Base-by-base conservation (phyloP, 2,113 vertebrate genomes). In the Scomber scombrus region DNA sequence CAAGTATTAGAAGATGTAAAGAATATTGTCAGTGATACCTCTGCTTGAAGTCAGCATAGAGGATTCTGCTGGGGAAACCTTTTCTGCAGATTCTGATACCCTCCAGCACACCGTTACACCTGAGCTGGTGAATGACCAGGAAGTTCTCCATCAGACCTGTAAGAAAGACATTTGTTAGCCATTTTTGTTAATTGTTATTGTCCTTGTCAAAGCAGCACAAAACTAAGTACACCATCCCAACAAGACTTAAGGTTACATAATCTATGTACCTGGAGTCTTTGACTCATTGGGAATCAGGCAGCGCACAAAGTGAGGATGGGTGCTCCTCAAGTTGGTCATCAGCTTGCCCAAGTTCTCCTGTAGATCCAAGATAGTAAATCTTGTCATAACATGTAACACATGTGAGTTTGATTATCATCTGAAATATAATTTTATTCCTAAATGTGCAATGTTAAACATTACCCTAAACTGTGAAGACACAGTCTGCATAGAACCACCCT, bases 401-500 rank as follows among this genome's bases (percentile, higher is more conserved):
- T 26, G 2, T 29, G 2, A 51, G 23, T 26, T 54, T 15, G 13
- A 2, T 50, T 45, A n/a, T 16, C 12, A 31, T 21, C 23, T 26
- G 60, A 9, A 1, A 8, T 15, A 3, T 4, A 50, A 31, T 63
- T 1, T 1, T 15, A 31, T 88, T 26, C 23, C 23, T 26, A 26
- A 26, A 26, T 26, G 23, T 26, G 23, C 23, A 26, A 26, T 26
- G 23, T 26, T 26, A 26, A 26, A 26, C 23, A 26, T 26, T 77
- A 92, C 91, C 58, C 90, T 90, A 3, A 92, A 92, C 83, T 92
- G 90, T 74, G 90, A 92, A 45, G 90, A 92, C 87, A 92, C 91
- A 64, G 90, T 92, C 81, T 92, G 90, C 90, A 92, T 92, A 31
- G 91, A 92, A 4, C 89, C 88, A 81, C 91, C 91, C 89, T 89